Evolutionary conservation across 2,797 vertebrate genomes (phyloP).

Genomic region (Parauchenoglanis ngamensis): DNA sequence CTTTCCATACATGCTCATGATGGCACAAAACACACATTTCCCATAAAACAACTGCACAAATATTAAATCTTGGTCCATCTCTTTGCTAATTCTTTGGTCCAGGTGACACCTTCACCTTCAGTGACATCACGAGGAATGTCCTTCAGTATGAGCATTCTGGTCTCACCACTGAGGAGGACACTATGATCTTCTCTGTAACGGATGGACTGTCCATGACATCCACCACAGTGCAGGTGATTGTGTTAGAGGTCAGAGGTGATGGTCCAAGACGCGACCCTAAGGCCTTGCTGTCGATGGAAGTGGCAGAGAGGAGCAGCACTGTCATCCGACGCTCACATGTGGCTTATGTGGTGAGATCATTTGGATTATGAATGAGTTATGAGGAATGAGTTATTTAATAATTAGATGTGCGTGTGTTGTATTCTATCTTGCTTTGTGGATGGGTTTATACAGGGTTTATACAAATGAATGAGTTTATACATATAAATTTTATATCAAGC

Average conservation of each 20-base stretch:
- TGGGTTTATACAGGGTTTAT: background rate
- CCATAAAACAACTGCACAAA: background rate
- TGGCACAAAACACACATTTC: background rate
- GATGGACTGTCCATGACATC: slow-evolving; percentile 81
- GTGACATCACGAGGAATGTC: slow-evolving; percentile 81
- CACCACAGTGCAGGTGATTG: slow-evolving; percentile 78
- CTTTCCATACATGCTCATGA: background rate
- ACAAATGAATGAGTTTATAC: background rate
- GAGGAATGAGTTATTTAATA: background rate
- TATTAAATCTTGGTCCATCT: background rate
- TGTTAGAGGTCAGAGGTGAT: slow-evolving; percentile 66
- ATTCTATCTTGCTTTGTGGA: background rate
- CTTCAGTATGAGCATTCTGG: slow-evolving; percentile 88
- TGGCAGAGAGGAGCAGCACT: slow-evolving; percentile 82
- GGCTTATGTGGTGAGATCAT: slow-evolving; percentile 81
- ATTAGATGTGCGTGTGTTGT: background rate
- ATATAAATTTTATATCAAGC: background rate
- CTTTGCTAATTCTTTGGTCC: slow-evolving; percentile 27
- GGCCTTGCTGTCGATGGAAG: slow-evolving; percentile 77
- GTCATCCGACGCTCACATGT: slow-evolving; percentile 82
- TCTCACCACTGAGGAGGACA: slow-evolving; percentile 77
- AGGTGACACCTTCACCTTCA: slow-evolving; percentile 90
- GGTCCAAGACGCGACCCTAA: slow-evolving; percentile 77
- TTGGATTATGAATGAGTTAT: background rate
- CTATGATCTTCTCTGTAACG: slow-evolving; percentile 86